Percentiles rank a stretch among this genome's conserved stretches.
Evolutionary conservation across 2,888 invertebrate genomes (phyloP).

Genomic region (Bellardia pandia): DNA sequence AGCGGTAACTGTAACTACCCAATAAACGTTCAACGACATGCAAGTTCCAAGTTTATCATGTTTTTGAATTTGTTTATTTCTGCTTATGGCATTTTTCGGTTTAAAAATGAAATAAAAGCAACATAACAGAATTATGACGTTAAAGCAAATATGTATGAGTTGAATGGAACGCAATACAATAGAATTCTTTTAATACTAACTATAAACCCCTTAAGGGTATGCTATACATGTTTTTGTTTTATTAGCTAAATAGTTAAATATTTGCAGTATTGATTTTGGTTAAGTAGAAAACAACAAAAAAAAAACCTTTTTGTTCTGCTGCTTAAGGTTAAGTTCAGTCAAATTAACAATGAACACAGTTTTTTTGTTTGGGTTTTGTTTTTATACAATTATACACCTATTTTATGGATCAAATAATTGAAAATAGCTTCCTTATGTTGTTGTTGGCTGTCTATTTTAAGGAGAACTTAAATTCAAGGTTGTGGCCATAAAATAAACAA

Average conservation of each 20-base stretch:
- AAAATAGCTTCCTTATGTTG: neutral
- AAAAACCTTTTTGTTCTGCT: neutral
- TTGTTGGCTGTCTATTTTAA: neutral
- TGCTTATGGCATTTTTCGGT: too few species aligned
- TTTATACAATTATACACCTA: constrained; percentile 23
- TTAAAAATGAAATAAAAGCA: neutral
- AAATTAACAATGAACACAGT: neutral
- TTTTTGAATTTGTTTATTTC: neutral
- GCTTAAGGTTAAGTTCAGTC: constrained; percentile 48
- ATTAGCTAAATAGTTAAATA: neutral
- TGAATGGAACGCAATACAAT: neutral
- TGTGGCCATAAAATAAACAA: neutral
- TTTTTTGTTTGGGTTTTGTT: constrained; percentile 2
- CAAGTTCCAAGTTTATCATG: neutral
- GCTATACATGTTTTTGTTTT: constrained; percentile 14
- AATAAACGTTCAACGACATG: constrained; percentile 22
- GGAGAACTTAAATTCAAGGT: constrained; percentile 13
- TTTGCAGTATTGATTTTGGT: constrained; percentile 22
- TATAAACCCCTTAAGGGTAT: constrained; percentile 10
- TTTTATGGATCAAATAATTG: constrained; percentile 33
- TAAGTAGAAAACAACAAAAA: neutral
- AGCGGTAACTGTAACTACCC: neutral
- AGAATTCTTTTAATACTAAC: too few species aligned
- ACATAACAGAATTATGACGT: constrained; percentile 29
- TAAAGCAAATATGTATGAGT: neutral